Base-by-base conservation (phyloP, 2,797 vertebrate species). In the Artibeus jamaicensis region DNA sequence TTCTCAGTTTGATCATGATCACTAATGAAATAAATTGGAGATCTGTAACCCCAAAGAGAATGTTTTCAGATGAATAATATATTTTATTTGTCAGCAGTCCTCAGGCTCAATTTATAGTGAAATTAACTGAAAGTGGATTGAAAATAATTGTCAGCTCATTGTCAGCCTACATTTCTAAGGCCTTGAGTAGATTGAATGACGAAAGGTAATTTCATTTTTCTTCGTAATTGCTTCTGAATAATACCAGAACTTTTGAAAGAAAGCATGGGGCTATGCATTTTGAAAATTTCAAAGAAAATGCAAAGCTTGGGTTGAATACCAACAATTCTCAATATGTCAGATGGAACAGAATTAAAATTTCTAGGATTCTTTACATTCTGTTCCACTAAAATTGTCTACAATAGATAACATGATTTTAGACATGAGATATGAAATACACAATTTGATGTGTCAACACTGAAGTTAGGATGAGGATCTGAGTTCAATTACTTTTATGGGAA, bases 31-130 rank as follows among this genome's bases (percentile, higher is more conserved):
- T 87, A 91, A 22, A 83, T 97, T 76, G 53, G 29, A 97, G 90
- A 92, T 95, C 93, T 94, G 89, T 62, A 96, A 42, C 26, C 78
- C 94, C 89, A 93, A 97, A 94, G 97, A 97, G 71, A 98, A 96
- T 9, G 77, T 93, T 93, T 97, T 97, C 86, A 98, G 96, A 97
- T 86, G 97, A 98, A 94, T 50, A 1, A 77, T 93, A 89, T 96
- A 92, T 98, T 98, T 98, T 98, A 98, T 98, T 98, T 98, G 93
- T 98, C 97, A 97, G 89, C 86, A 96, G 90, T 96, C 85, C 96
- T 98, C n/a, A 93, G 67, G 68, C 89, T 98, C 91, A 95, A 93
- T 98, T 96, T 98, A 76, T 96, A 92, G 87, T 97, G 94, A 98
- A 98, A 98, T 98, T 93, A 98, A 90, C 94, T 97, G 96, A 97